Conservation (phyloP, 2,113 vertebrate species). For the Guaruba guarouba region DNA sequence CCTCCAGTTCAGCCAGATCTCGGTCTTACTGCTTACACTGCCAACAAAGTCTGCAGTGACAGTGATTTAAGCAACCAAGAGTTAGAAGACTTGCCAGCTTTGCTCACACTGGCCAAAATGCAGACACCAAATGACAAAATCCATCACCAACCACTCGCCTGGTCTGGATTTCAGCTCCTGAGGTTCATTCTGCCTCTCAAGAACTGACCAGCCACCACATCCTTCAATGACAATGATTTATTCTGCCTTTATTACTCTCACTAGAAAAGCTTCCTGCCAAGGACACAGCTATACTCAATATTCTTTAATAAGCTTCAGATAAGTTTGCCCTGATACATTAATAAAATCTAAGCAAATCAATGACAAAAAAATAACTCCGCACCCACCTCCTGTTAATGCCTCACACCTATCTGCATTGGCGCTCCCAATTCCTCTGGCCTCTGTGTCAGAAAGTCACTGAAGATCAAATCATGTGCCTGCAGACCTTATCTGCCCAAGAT, state of each 20-base stretch:
- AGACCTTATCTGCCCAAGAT: not conserved
- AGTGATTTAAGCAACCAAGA: not conserved
- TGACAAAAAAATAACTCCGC: not conserved
- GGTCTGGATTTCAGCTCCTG: not conserved
- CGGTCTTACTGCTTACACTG: not conserved
- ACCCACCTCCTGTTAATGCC: not conserved
- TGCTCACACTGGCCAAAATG: not conserved
- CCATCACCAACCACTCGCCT: not conserved
- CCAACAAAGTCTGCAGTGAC: not conserved
- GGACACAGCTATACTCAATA: slow-evolving; percentile 2
- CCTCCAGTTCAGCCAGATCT: not conserved
- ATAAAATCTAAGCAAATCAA: slow-evolving; percentile 37
- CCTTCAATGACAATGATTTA: slow-evolving; percentile 39
- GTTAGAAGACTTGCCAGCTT: not conserved
- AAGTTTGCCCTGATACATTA: slow-evolving; percentile 14
- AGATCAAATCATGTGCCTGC: not conserved
- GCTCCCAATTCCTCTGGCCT: not conserved
- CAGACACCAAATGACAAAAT: not conserved
- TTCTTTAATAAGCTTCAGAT: slow-evolving; percentile 18
- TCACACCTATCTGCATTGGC: not conserved
- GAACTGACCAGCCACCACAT: not conserved
- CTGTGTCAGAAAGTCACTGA: not conserved
- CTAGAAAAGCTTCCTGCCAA: slow-evolving; percentile 20
- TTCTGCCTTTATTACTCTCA: slow-evolving; percentile 29
- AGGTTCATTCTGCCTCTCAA: not conserved